Conservation (phyloP, 2,888 invertebrate species). For the Chalcis sispes region DNA sequence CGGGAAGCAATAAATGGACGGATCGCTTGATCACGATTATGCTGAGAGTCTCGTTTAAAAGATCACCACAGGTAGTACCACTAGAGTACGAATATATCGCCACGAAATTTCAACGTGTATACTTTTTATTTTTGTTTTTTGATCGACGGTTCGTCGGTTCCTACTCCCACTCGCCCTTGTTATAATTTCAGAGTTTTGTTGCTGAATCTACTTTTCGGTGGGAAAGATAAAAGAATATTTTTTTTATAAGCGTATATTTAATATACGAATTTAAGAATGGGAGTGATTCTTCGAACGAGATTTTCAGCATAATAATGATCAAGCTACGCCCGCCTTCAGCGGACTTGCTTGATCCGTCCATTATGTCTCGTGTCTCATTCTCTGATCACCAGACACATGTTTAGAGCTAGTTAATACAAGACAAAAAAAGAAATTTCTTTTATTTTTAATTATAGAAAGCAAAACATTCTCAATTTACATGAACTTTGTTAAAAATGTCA, state of each 20-base stretch:
- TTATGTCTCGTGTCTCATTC: slow-evolving; percentile 19
- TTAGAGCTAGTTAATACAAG: background rate
- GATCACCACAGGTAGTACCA: slow-evolving; percentile 25
- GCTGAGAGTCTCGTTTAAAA: slow-evolving; percentile 4
- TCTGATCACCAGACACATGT: slow-evolving; percentile 19
- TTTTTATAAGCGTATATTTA: background rate
- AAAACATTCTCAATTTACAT: background rate
- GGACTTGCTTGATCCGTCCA: slow-evolving; percentile 10
- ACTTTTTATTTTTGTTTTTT: background rate
- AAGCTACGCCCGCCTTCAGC: slow-evolving; percentile 20
- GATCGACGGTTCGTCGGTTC: background rate
- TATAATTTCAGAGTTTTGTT: slow-evolving; percentile 4
- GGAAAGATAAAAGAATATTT: background rate
- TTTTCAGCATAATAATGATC: slow-evolving; percentile 6
- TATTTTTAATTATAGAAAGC: background rate
- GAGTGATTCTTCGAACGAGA: slow-evolving; percentile 26
- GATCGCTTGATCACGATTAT: background rate
- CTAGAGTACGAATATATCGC: slow-evolving; percentile 10
- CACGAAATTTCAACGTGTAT: background rate
- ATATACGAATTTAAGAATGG: slow-evolving; percentile 1
- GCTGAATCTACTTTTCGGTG: background rate
- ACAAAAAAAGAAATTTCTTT: background rate
- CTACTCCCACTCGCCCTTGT: background rate
- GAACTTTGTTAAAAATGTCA: background rate
- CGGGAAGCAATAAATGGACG: background rate